Conservation (phyloP, 2,797 vertebrate species). For the Lacerta viridis region DNA sequence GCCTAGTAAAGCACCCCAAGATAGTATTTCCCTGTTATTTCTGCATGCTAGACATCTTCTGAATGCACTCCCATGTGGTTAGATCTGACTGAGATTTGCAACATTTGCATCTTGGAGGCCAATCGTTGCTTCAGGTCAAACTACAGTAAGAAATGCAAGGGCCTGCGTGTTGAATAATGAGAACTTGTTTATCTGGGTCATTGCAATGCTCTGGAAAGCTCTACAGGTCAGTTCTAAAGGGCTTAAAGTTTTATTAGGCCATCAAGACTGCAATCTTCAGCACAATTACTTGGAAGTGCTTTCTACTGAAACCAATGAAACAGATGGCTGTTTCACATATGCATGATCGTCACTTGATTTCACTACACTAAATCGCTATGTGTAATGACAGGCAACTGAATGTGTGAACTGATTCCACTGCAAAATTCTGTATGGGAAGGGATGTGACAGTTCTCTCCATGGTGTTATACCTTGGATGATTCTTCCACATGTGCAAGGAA, state of each 20-base stretch:
- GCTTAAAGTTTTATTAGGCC: conserved; percentile 16
- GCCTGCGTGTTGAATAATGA: conserved; percentile 18
- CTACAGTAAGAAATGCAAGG: conserved; percentile 12
- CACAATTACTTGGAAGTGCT: background rate
- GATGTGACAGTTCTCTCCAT: background rate
- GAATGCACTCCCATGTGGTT: conserved; percentile 6
- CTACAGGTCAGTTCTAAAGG: conserved; percentile 2
- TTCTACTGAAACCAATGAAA: conserved; percentile 3
- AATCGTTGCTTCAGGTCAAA: conserved; percentile 29
- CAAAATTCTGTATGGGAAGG: background rate
- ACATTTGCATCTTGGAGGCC: conserved; percentile 20
- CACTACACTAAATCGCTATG: background rate
- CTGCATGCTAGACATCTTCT: background rate
- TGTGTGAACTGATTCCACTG: background rate
- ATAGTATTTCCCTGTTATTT: conserved; percentile 1
- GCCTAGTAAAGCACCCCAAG: background rate
- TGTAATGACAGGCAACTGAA: background rate
- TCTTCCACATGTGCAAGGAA: background rate
- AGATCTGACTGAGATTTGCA: conserved; percentile 25
- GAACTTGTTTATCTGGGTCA: conserved; percentile 27
- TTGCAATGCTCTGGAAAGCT: conserved; percentile 9
- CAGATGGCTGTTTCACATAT: background rate
- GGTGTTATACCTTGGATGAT: background rate
- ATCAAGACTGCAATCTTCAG: background rate
- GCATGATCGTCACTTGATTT: background rate